Base-by-base conservation (phyloP, 2,888 invertebrate genomes). In the Catocala sponsa region DNA sequence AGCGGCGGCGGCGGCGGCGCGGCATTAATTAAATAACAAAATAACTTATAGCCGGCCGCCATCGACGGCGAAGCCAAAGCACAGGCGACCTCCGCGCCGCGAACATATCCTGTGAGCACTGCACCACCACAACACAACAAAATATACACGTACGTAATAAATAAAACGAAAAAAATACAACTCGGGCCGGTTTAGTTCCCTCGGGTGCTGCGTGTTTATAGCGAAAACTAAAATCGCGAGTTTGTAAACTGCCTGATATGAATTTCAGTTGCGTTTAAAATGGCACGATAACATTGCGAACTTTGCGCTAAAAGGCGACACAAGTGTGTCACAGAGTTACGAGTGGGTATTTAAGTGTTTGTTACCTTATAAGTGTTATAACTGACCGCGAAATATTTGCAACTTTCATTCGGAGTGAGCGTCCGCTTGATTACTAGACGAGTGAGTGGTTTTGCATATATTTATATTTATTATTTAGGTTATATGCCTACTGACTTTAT, bases 171-270 rank as follows among this genome's bases (percentile, higher is more conserved):
- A 83, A 89, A 86, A n/a, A 15, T 15, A 38, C 6, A 87, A 85
- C 71, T 66, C 77, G 74, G 83, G 82, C 90, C 90, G 91, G 91
- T 91, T 89, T 86, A 62, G 76, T 78, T 82, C 78, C 76, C 70
- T 78, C 74, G 84, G 70, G 75, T 77, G 80, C 78, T 78, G 80
- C 79, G 74, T 80, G 80, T 78, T 79, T 73, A 54, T 68, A 76
- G 71, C 72, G 69, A 72, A 83, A 83, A 80, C 78, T 80, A 84
- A 83, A 83, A 70, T 72, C 71, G 70, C 68, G 65, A 64, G 63
- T 55, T 63, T 68, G 64, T 63, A 55, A 60, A 64, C 72, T 65
- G 74, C 64, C 68, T 72, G 64, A 67, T 65, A 65, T 59, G 72
- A 75, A 77, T 69, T 76, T 78, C 74, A 68, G 76, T 73, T 75